Base-by-base conservation (phyloP, 2,113 vertebrate species). In the Microtus richardsoni region DNA sequence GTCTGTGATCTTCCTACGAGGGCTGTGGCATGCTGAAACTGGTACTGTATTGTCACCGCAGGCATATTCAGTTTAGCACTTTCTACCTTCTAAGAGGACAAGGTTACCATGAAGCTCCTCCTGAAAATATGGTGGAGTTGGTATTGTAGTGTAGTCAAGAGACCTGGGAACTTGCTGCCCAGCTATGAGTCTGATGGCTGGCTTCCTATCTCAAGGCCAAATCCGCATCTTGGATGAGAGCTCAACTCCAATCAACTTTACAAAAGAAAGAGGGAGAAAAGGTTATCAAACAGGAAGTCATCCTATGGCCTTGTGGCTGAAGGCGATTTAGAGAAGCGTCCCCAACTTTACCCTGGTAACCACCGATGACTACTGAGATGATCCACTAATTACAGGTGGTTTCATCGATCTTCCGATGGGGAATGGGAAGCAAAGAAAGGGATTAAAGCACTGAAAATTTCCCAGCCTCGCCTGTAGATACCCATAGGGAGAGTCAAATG, bases 81-180 rank as follows among this genome's bases (percentile, higher is more conserved):
- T 95, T 70, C 64, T 95, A 91, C 68, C 21, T 96, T 91, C 91
- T 66, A 14, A 21, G 89, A 66, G 82, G 92, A 77, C 87, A 91
- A 84, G 88, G 89, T 84, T 96, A 91, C 30, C 49, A 82, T 87
- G 62, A 82, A 94, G 87, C 60, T 64, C 52, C 83, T 93, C 24
- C 58, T 93, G 89, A 22, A 95, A 94, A 91, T 91, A 62, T 33
- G 73, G 73, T 68, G 12, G 54, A 91, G 52, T 93, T 87, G 95
- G 41, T 70, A 33, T 82, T 68, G 60, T 87, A 68, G 54, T 89
- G 16, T 91, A 70, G 58, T 21, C n/a, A 64, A 91, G 78, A 22
- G 74, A 62, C 54, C 21, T 39, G 30, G 14, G 64, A 30, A 54
- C n/a, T 14, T 84, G 41, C 1, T 58, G 66, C 54, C 54, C n/a